These are phyloP conservation scores for Drosophila mercatorum DNA, from an alignment of 2,888 invertebrate genomes.

Conservation along the genomic window DNA sequence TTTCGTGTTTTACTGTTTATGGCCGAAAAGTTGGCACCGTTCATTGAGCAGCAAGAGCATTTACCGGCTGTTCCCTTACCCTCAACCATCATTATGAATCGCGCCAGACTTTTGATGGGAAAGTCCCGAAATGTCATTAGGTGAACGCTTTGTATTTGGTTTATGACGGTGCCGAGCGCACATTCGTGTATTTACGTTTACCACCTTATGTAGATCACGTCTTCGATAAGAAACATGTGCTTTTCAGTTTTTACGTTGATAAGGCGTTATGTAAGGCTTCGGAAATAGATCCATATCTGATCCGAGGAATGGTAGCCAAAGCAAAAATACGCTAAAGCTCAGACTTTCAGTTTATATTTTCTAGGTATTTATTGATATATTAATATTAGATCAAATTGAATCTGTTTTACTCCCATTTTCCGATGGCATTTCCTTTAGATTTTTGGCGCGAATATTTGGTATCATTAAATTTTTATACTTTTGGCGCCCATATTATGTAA, in stretches of 20 bases:
- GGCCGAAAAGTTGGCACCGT: conserved; percentile 67
- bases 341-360: neutral
- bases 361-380: neutral
- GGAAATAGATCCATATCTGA: neutral
- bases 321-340: too few species aligned
- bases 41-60: conserved; percentile 58
- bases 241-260: neutral
- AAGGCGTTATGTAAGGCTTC: neutral
- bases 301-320: neutral
- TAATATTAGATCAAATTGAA: neutral
- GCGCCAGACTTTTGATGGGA: conserved; percentile 77
- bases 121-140: conserved; percentile 77
- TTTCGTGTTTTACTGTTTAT: conserved; percentile 47
- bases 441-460: conserved; percentile 52
- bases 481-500: conserved; percentile 71
- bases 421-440: conserved; percentile 15
- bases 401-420: neutral
- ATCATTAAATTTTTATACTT: conserved; percentile 20
- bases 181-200: conserved; percentile 12
- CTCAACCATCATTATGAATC: conserved; percentile 64
- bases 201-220: conserved; percentile 11
- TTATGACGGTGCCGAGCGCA: conserved; percentile 50
- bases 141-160: conserved; percentile 57
- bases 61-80: conserved; percentile 38
- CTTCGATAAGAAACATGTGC: conserved; percentile 19